Base-by-base conservation (phyloP, 2,888 invertebrate species). In the Polietes domitor region DNA sequence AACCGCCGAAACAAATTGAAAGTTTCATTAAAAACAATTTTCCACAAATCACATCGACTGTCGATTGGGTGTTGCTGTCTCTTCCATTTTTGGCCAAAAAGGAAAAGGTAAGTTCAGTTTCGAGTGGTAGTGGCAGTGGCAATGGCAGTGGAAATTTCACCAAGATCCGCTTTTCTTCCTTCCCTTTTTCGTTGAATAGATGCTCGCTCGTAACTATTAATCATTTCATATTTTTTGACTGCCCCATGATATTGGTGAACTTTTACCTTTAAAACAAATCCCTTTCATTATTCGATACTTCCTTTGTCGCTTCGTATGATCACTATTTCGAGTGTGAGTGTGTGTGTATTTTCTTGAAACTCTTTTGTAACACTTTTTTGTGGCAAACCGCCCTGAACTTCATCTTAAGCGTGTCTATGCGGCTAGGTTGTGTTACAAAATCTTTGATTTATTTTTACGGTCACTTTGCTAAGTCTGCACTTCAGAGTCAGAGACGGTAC, bases 331-430 rank as follows among this genome's bases (percentile, higher is more conserved):
- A n/a, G n/a, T 77, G 21, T 78, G 32, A 9, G 58, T 50, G 32
- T 71, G 75, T 55, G 15, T 15, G 32, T 70, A 32, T 9, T 53
- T 58, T 26, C 9, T 15, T 15, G 24, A 58, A 58, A 58, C 26
- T 58, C 58, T 58, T 58, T 58, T 53, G 53, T 21, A 53, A 53
- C 53, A 53, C 43, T 37, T n/a, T 47, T 61, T 32, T 71, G 70
- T 28, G 58, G 37, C 24, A 19, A 61, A 73, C 79, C 26, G 84
- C 86, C 86, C 82, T 86, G 86, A 86, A 85, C 85, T 86, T 86
- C 84, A 86, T 50, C 53, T 80, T 61, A 65, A 74, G 55, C 75
- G 82, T 78, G 58, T 78, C 68, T 82, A 71, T 58, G 68, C n/a
- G 17, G 15, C 17, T 68, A 26, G 28, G 32, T 72, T 72, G 65